Percentiles rank a stretch among this genome's conserved stretches.
phyloP scores from a whole-genome alignment of 1,140 invertebrate species.

The Amyelois transitella region DNA sequence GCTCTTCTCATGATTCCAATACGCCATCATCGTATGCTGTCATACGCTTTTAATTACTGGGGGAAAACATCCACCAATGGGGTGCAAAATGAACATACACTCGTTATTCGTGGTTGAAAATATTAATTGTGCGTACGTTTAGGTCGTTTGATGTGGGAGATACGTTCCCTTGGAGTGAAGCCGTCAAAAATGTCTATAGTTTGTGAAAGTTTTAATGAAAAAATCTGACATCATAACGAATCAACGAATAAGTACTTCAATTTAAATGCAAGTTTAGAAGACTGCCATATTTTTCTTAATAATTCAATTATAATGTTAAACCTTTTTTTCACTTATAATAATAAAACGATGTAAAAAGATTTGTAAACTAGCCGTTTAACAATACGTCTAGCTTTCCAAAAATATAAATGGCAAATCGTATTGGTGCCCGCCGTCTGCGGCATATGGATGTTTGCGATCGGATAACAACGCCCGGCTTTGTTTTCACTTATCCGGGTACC shows the following conservation, averaged over 20 bases:
- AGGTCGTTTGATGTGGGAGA: neutral
- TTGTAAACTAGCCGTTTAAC: too few relatives aligned
- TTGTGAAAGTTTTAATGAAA: too few relatives aligned
- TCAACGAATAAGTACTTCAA: too few relatives aligned
- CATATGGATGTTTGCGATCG: slow-evolving; percentile 18
- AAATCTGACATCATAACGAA: too few relatives aligned
- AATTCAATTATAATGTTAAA: too few relatives aligned
- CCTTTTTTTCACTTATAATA: too few relatives aligned
- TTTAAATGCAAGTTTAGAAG: too few relatives aligned
- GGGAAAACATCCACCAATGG: slow-evolving; percentile 31
- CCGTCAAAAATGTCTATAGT: too few relatives aligned
- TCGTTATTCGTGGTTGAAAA: neutral
- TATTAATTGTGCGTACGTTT: neutral
- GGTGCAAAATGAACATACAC: slow-evolving; percentile 21
- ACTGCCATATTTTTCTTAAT: too few relatives aligned
- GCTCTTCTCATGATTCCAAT: slow-evolving; percentile 51
- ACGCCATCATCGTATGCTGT: slow-evolving; percentile 39
- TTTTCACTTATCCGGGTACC: slow-evolving; percentile 43
- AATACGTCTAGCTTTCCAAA: neutral
- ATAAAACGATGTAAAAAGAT: too few relatives aligned
- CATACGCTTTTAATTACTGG: slow-evolving; percentile 60
- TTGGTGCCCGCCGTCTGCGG: slow-evolving; percentile 27
- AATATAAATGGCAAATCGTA: neutral
- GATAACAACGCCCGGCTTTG: slow-evolving; percentile 41
- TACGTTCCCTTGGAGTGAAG: neutral